phyloP scores from a whole-genome alignment of 2,113 vertebrate species.

The Speoplatyrhinus poulsoni region DNA sequence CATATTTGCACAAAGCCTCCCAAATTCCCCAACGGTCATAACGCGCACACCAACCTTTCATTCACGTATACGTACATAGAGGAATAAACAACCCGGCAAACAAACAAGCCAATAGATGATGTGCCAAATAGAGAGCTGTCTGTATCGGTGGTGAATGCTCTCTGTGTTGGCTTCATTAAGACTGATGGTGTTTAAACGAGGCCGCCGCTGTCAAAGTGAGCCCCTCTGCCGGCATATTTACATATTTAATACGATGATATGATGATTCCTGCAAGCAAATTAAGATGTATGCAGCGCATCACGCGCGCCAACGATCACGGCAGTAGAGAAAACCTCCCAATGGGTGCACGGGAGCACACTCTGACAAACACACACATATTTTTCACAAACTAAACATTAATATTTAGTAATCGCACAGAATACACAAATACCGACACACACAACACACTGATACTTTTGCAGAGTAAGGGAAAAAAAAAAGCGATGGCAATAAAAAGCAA shows the following conservation, averaged over 20 bases:
- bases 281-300: conserved; percentile 65
- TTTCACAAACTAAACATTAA: conserved; percentile 33
- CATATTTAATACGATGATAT: conserved; percentile 70
- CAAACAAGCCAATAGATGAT: conserved; percentile 64
- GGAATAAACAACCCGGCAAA: conserved; percentile 68
- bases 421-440: conserved; percentile 15
- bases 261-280: conserved; percentile 66
- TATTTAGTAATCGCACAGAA: conserved; percentile 14
- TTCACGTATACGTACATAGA: conserved; percentile 48
- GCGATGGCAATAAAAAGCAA: conserved; percentile 29
- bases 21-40: conserved; percentile 2
- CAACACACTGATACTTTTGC: conserved; percentile 1
- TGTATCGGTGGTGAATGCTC: conserved; percentile 57
- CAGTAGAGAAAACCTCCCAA: conserved; percentile 37
- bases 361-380: neutral
- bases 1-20: neutral
- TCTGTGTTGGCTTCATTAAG: conserved; percentile 64
- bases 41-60: conserved; percentile 26
- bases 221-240: conserved; percentile 62
- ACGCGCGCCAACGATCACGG: conserved; percentile 40
- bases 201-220: conserved; percentile 61
- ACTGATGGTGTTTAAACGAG: conserved; percentile 66
- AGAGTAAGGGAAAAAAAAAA: conserved; percentile 36
- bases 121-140: conserved; percentile 69
- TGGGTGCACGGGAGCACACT: neutral